Conservation (phyloP, 1,140 invertebrate species). For the Tribolium madens region DNA sequence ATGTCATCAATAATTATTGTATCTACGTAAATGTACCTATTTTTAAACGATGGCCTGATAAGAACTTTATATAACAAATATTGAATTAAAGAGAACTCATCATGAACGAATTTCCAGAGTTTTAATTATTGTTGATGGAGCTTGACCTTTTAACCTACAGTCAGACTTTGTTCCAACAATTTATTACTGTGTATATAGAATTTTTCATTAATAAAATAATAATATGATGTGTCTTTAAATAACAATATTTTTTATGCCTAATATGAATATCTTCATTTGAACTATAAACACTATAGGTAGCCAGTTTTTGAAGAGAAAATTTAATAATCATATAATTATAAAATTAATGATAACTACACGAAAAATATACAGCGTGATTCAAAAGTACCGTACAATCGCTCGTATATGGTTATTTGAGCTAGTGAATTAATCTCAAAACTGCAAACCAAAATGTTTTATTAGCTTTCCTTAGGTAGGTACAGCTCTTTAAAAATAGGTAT, state of each 20-base stretch:
- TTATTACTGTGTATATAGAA: conserved; percentile 22
- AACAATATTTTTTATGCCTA: background rate
- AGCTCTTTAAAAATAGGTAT: too few relatives aligned
- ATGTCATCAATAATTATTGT: background rate
- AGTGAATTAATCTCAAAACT: too few relatives aligned
- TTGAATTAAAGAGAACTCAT: conserved; percentile 1
- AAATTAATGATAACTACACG: too few relatives aligned
- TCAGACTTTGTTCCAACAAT: conserved; percentile 44
- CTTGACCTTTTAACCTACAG: conserved; percentile 38
- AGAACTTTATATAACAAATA: conserved; percentile 30
- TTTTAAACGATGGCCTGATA: conserved; percentile 17
- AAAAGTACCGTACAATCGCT: too few relatives aligned
- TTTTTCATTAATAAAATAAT: conserved; percentile 10
- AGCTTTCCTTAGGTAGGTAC: too few relatives aligned
- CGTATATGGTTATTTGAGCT: too few relatives aligned
- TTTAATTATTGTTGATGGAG: conserved; percentile 31
- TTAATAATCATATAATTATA: too few relatives aligned
- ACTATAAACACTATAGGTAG: too few relatives aligned
- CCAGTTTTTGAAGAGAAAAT: too few relatives aligned
- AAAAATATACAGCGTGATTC: too few relatives aligned
- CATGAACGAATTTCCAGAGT: conserved; percentile 39
- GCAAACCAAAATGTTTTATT: too few relatives aligned
- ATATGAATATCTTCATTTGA: background rate
- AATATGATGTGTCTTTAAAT: background rate
- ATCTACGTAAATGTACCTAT: conserved; percentile 15